These are phyloP conservation scores for Gopherus flavomarginatus DNA, from an alignment of 2,113 vertebrate genomes.

Conservation along the genomic window DNA sequence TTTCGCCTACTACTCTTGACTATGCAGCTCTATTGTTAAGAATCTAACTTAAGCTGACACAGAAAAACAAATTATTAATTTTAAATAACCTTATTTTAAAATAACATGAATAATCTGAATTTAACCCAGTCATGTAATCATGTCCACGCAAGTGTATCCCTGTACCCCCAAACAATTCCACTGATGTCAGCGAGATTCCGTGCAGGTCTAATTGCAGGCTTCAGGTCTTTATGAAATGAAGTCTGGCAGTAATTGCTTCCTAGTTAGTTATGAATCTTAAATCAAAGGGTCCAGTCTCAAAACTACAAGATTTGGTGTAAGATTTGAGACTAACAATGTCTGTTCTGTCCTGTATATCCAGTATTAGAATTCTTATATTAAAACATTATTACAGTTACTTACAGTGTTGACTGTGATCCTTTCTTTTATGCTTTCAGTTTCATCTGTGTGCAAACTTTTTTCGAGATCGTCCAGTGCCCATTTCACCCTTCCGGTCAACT, in stretches of 20 bases:
- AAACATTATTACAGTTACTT: neutral
- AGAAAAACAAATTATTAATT: neutral
- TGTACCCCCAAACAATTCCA: neutral
- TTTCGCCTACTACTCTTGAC: neutral
- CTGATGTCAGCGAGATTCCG: neutral
- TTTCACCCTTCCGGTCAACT: constrained; percentile 66
- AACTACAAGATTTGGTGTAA: neutral
- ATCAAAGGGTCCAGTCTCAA: neutral
- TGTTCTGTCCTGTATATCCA: neutral
- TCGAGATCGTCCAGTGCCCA: constrained; percentile 80
- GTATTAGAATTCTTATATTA: neutral
- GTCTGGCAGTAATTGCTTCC: neutral
- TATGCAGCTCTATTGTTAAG: neutral
- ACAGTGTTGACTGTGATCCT: constrained; percentile 43
- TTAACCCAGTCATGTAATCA: neutral
- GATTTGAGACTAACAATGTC: neutral
- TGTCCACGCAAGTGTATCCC: fast-evolving
- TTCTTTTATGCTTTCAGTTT: constrained; percentile 82
- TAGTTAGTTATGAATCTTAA: neutral
- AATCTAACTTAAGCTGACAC: neutral
- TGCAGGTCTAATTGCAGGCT: neutral
- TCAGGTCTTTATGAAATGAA: neutral
- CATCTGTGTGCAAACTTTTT: constrained; percentile 90
- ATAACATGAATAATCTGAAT: neutral
- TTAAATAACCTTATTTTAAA: neutral